Base-by-base conservation (phyloP, 2,113 vertebrate genomes). In the Enhydra lutris region DNA sequence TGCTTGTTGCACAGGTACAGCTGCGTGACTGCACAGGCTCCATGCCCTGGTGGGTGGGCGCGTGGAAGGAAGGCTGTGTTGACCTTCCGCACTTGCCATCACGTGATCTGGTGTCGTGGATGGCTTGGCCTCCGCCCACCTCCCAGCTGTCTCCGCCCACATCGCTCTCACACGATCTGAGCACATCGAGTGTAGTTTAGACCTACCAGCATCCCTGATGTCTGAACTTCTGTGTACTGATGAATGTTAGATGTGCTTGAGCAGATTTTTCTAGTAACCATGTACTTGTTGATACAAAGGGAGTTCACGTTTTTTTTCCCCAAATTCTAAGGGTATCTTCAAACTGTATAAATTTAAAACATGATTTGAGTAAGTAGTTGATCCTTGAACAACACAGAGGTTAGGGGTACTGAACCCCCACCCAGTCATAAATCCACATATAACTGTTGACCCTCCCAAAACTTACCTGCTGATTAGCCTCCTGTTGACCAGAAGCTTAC, bases 1-100 rank as follows among this genome's bases (percentile, higher is more conserved):
- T 99, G 61, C 99, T 99, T 61, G 98, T 99, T 76, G 99, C 99
- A 79, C 99, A 99, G 99, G 99, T 99, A 99, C 29, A 74, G 17
- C 2, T 80, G 31, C 5, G 0, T 7, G 4, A 45, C 6, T 14
- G 29, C 29, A 10, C 8, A 4, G 13, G 24, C 63, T 21, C n/a
- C 24, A 3, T 21, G 4, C 15, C 29, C 1, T 13, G 23, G 47
- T 7, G 24, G 24, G n/a, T 0, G 1, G 4, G 4, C 1, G 3
- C 8, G 4, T 7, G 10, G n/a, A 24, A 34, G 36, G n/a, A 59
- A 59, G 36, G 57, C 0, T 15, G 1, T 13, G 2, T 3, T 52
- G 69, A 36, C 18, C 0, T 3, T 15, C 12, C 3, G 14, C 13
- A 2, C 7, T 4, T 47, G 0, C 45, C 18, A 6, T 63, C 26